Conservation (phyloP, 2,888 invertebrate genomes). For the Rotaria magnacalcarata region DNA sequence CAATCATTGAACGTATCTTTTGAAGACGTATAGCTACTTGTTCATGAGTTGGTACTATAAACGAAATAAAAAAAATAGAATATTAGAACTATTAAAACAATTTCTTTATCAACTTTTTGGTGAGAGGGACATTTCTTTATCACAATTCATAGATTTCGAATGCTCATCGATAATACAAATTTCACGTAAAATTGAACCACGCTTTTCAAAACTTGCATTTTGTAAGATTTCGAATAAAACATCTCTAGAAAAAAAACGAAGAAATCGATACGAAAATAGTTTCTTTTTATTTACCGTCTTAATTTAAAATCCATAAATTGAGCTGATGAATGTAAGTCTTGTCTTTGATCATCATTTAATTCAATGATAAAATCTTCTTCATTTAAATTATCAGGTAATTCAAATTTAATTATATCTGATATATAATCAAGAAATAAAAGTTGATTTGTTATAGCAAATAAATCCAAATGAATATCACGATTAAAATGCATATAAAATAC, state of each 20-base stretch:
- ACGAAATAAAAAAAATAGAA: neutral
- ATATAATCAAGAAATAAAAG: neutral
- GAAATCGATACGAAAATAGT: too few relatives aligned
- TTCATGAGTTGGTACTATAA: neutral
- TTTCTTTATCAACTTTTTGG: too few relatives aligned
- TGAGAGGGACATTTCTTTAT: too few relatives aligned
- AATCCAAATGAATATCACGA: neutral
- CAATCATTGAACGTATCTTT: neutral
- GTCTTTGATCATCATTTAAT: neutral
- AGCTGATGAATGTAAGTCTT: neutral
- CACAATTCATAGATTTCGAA: too few relatives aligned
- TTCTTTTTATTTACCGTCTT: too few relatives aligned
- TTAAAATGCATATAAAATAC: constrained; percentile 1
- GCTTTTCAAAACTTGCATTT: neutral
- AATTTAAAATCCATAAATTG: too few relatives aligned
- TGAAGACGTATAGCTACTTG: neutral
- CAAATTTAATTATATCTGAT: neutral
- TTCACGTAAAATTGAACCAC: neutral
- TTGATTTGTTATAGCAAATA: neutral
- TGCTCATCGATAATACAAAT: neutral
- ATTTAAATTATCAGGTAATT: neutral
- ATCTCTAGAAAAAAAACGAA: neutral
- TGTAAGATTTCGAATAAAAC: neutral
- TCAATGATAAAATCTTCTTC: constrained; percentile 8
- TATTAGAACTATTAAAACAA: too few relatives aligned